Conservation (phyloP, 2,797 vertebrate species). For the Manis pentadactyla region DNA sequence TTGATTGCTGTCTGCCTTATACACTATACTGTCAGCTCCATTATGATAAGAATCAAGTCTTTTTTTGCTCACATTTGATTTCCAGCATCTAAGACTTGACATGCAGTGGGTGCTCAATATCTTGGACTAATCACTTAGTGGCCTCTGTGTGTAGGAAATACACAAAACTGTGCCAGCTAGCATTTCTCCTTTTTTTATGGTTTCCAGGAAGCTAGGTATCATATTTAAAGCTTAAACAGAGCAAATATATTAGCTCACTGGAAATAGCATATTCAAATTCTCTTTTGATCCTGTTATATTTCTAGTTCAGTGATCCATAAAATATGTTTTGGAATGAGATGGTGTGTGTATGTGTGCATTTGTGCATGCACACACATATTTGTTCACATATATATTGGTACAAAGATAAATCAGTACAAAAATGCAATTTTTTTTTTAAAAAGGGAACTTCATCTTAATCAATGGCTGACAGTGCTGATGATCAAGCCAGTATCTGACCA, state of each 20-base stretch:
- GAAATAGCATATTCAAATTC: background rate
- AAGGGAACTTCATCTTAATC: background rate
- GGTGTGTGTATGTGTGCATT: background rate
- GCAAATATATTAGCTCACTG: background rate
- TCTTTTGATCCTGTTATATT: background rate
- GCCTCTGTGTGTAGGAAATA: background rate
- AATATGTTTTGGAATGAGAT: background rate
- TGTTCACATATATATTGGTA: background rate
- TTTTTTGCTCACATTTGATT: background rate
- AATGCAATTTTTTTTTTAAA: background rate
- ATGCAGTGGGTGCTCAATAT: background rate
- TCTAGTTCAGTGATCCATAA: background rate
- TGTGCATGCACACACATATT: background rate
- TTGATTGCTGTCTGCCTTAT: background rate
- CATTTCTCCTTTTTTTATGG: background rate
- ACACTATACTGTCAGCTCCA: no score
- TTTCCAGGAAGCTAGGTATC: background rate
- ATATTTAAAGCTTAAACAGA: background rate
- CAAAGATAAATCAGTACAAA: background rate
- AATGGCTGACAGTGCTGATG: background rate
- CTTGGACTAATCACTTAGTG: background rate
- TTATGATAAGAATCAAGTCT: background rate
- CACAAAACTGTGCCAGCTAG: background rate
- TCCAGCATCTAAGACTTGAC: background rate
- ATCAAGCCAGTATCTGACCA: background rate